Conservation (phyloP, 2,888 invertebrate genomes). For the Lycaena phlaeas region DNA sequence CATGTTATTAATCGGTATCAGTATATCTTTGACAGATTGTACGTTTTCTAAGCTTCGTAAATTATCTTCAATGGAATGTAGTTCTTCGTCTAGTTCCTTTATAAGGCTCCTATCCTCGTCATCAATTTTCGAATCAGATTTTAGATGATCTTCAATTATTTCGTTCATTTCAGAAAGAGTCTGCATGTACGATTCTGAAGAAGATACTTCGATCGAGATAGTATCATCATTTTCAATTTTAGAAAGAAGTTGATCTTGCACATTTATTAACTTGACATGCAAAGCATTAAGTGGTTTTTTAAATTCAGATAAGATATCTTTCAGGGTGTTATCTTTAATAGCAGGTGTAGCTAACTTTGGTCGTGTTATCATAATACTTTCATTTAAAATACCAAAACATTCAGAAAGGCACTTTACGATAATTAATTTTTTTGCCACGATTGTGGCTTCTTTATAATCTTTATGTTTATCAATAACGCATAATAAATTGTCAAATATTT, state of each 20-base stretch:
- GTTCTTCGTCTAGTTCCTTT: slow-evolving; percentile 43
- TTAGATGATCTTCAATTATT: slow-evolving; percentile 40
- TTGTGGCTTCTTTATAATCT: slow-evolving; percentile 39
- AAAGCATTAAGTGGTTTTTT: slow-evolving; percentile 41
- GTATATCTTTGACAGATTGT: slow-evolving; percentile 28
- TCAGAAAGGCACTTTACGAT: slow-evolving; percentile 49
- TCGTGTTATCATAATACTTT: slow-evolving; percentile 13
- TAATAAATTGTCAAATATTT: slow-evolving; percentile 23
- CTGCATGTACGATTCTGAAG: slow-evolving; percentile 46
- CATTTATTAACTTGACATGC: slow-evolving; percentile 37
- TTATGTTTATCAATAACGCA: slow-evolving; percentile 38
- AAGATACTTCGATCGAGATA: slow-evolving; percentile 37
- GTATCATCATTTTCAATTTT: slow-evolving; percentile 29
- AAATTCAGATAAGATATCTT: slow-evolving; percentile 39
- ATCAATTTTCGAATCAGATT: slow-evolving; percentile 26
- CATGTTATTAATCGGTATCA: slow-evolving; percentile 34
- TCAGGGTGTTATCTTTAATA: slow-evolving; percentile 29
- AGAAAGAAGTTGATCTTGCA: slow-evolving; percentile 42
- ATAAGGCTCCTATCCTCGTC: slow-evolving; percentile 38
- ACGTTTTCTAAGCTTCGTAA: slow-evolving; percentile 42
- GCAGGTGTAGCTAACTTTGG: neutral
- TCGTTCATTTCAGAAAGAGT: slow-evolving; percentile 47
- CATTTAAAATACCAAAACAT: slow-evolving; percentile 39
- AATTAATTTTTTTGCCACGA: slow-evolving; percentile 42
- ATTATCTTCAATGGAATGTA: slow-evolving; percentile 43